These are phyloP conservation scores for Bombus waltoni DNA, from an alignment of 1,140 invertebrate species.

Conservation along the genomic window DNA sequence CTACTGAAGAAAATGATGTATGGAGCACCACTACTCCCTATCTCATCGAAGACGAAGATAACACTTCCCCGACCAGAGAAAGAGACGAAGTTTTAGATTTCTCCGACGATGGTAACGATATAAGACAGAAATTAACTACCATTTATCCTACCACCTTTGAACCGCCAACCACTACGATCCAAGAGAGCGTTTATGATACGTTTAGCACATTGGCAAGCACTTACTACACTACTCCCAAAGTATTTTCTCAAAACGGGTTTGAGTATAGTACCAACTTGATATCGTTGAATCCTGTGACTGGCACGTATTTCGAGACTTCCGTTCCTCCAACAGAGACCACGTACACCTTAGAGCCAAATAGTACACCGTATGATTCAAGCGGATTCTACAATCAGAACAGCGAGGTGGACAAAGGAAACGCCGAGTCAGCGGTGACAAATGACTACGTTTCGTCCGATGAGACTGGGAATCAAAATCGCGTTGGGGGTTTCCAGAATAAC, in stretches of 20 bases:
- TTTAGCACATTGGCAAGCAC: constrained; percentile 59
- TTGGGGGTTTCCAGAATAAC: constrained; percentile 83
- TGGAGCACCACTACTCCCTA: constrained; percentile 68
- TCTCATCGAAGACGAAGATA: constrained; percentile 77
- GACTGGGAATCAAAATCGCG: constrained; percentile 72
- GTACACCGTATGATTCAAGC: constrained; percentile 74
- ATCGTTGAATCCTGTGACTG: background rate
- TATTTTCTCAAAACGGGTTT: background rate
- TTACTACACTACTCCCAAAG: constrained; percentile 74
- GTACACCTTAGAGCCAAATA: constrained; percentile 67
- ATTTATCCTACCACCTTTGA: constrained; percentile 66
- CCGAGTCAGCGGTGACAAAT: background rate
- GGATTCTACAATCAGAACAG: background rate
- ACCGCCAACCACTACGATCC: constrained; percentile 35
- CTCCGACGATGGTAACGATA: constrained; percentile 85
- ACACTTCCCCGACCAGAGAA: constrained; percentile 84
- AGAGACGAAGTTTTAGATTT: constrained; percentile 90
- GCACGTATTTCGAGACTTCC: constrained; percentile 1
- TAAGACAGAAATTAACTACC: constrained; percentile 79
- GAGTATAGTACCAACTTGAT: constrained; percentile 38
- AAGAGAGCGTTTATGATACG: constrained; percentile 28
- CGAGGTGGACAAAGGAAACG: background rate
- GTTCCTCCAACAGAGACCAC: background rate
- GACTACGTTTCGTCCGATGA: constrained; percentile 30
- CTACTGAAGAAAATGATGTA: constrained; percentile 29